These are phyloP conservation scores for Rana temporaria DNA, from an alignment of 2,113 vertebrate species.

Conservation along the genomic window DNA sequence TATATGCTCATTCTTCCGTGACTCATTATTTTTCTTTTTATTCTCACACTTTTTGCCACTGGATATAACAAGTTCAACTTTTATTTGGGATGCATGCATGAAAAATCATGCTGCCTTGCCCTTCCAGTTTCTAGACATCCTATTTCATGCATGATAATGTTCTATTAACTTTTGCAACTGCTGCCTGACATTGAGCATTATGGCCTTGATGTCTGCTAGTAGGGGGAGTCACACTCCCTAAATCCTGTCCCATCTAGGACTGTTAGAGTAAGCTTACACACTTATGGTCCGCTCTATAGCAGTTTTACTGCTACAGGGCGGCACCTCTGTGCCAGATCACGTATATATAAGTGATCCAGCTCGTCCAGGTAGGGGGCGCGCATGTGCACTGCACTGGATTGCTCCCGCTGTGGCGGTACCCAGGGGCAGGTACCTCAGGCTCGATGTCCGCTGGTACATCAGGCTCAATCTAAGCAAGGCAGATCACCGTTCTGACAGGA, in stretches of 20 bases:
- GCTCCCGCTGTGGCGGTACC: too few species aligned
- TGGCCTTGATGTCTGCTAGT: neutral
- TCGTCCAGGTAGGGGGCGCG: too few species aligned
- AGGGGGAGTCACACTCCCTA: neutral
- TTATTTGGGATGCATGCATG: neutral
- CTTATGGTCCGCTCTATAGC: too few species aligned
- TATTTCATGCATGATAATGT: conserved; percentile 8
- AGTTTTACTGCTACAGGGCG: too few species aligned
- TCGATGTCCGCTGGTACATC: too few species aligned
- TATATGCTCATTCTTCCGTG: neutral
- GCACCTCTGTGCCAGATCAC: too few species aligned
- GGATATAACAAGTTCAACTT: too few species aligned
- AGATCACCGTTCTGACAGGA: too few species aligned
- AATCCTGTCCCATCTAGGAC: neutral
- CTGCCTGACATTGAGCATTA: conserved; percentile 19
- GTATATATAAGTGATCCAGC: too few species aligned
- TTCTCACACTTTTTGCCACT: neutral
- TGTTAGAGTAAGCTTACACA: neutral
- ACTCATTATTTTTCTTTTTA: neutral
- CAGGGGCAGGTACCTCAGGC: too few species aligned
- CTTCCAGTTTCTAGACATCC: neutral
- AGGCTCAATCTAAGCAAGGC: too few species aligned
- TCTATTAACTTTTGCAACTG: conserved; percentile 3
- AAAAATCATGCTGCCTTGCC: neutral
- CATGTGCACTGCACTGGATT: too few species aligned